Base-by-base conservation (phyloP, 2,797 vertebrate genomes). In the Hippopotamyrus pictus region DNA sequence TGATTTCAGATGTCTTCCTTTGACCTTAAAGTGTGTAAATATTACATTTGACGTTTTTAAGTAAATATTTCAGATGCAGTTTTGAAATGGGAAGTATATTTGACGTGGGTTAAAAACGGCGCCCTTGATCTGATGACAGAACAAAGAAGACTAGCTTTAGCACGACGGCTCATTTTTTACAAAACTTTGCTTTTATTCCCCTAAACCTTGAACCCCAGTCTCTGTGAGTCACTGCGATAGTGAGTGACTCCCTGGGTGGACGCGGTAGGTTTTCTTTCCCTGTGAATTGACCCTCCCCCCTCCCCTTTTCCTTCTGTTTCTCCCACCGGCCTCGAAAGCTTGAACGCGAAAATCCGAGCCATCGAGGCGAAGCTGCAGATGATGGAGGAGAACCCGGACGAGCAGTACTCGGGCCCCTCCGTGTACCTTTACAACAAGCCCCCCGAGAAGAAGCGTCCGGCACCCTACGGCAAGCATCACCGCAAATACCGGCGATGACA, bases 311-410 rank as follows among this genome's bases (percentile, higher is more conserved):
- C 91, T 86, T 88, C 83, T 84, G 17, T 48, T 19, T 69, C 1
- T 69, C 82, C 11, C 44, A 14, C 44, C 12, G 82, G 44, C 19
- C 12, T 19, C 0, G 17, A 62, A 92, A 99, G 98, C 48, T 97
- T 98, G 89, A 98, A 96, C 89, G 98, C 98, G 6, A 99, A 99
- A 94, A 99, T 99, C 92, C 98, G 98, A 90, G 98, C 98, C 92
- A 99, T 99, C 50, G 98, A 99, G 94, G 97, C 98, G 90, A 99
- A 99, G 95, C 97, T 99, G 91, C 98, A 99, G 94, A 99, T 99
- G 97, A 99, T 99, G 99, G 98, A 98, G 69, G 97, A 99, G 92
- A 99, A 99, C 88, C 97, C 97, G 3, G 98, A 99, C 0, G 96
- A 97, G 0, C 97, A 98, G 91, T 97, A 97, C 87, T 94, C 97